Percentiles rank a stretch among this genome's conserved stretches.
Evolutionary conservation across 2,113 vertebrate genomes (phyloP).

Genomic region (Petromus typicus): DNA sequence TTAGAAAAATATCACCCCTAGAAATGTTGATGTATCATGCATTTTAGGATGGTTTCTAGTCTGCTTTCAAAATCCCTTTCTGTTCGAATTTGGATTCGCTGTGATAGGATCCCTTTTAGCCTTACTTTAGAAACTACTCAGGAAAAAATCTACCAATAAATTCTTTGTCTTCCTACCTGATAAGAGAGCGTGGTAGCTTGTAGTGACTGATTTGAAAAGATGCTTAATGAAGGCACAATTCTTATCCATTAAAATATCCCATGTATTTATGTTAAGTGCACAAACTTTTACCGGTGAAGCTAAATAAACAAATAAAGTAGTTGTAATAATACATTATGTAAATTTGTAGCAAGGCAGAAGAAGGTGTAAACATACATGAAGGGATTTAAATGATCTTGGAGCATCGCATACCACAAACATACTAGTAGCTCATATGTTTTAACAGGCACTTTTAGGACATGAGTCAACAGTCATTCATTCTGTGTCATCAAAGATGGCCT

Average conservation of each 20-base stretch:
- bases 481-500: neutral
- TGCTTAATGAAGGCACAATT: neutral
- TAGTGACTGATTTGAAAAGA: neutral
- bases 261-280: neutral
- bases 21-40: too few relatives aligned
- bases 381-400: neutral
- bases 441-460: neutral
- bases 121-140: neutral
- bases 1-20: too few relatives aligned
- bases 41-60: too few relatives aligned
- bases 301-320: neutral
- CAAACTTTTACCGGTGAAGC: neutral
- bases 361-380: neutral
- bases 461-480: neutral
- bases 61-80: too few relatives aligned
- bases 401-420: neutral
- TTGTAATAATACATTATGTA: neutral
- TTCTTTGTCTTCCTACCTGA: neutral
- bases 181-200: neutral
- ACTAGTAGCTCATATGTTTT: neutral
- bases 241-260: neutral
- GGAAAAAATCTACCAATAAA: neutral
- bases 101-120: rapidly evolving
- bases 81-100: too few relatives aligned
- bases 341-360: neutral